These are phyloP conservation scores for Lingula anatina DNA, from an alignment of 2,888 invertebrate species.

Conservation along the genomic window DNA sequence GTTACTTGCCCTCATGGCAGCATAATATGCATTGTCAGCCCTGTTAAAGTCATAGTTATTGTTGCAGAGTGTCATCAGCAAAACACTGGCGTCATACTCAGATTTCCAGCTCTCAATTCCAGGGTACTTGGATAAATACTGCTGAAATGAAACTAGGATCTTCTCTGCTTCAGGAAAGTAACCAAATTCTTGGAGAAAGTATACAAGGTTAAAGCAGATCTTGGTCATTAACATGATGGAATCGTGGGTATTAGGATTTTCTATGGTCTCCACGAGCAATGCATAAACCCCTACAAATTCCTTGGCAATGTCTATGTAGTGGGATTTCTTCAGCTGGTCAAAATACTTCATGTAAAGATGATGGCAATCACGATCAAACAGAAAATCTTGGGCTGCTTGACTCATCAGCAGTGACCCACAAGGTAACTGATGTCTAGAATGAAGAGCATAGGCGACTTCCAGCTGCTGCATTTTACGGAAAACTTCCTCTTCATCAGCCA, in stretches of 20 bases:
- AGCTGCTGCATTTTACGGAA: constrained; percentile 28
- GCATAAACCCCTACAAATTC: constrained; percentile 8
- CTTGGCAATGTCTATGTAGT: constrained; percentile 22
- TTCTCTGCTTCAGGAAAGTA: constrained; percentile 27
- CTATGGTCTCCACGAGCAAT: not conserved
- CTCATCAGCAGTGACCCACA: constrained; percentile 37
- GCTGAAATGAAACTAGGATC: constrained; percentile 21
- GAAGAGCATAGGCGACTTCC: constrained; percentile 30
- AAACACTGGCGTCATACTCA: constrained; percentile 31
- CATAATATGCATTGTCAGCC: constrained; percentile 28
- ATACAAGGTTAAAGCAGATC: constrained; percentile 27
- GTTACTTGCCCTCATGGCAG: constrained; percentile 28
- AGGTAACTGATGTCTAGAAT: constrained; percentile 28
- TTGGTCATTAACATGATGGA: constrained; percentile 16
- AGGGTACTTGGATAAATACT: constrained; percentile 27
- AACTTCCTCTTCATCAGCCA: constrained; percentile 25
- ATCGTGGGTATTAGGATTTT: constrained; percentile 1
- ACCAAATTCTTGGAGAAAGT: constrained; percentile 31
- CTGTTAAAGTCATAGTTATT: constrained; percentile 26
- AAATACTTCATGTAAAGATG: constrained; percentile 39
- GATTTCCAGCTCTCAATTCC: constrained; percentile 34
- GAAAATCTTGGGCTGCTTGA: constrained; percentile 30
- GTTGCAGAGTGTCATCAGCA: constrained; percentile 34
- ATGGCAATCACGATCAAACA: constrained; percentile 25
- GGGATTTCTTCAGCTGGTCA: constrained; percentile 17